Evolutionary conservation across 2,113 vertebrate genomes (phyloP).

Genomic region (Dicaeum eximium): DNA sequence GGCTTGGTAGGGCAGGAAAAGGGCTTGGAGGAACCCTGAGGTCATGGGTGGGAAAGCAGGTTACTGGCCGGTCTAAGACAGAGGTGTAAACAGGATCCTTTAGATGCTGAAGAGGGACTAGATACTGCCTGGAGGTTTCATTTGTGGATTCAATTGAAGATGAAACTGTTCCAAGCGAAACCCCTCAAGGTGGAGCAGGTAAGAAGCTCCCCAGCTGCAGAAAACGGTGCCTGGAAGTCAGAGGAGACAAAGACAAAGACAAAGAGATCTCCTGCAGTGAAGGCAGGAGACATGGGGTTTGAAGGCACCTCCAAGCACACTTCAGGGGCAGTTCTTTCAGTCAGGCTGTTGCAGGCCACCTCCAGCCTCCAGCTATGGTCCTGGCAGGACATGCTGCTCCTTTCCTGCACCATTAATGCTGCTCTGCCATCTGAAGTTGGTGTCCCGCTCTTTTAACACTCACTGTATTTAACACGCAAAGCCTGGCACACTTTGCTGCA

Average conservation of each 20-base stretch:
- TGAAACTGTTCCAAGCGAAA: neutral
- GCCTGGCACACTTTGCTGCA: neutral
- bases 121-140: neutral
- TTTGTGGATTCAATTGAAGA: neutral
- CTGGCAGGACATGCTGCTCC: neutral
- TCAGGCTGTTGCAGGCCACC: neutral
- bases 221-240: neutral
- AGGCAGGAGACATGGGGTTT: neutral
- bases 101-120: neutral
- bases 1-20: accelerated
- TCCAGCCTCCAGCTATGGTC: accelerated
- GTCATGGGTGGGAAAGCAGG: neutral
- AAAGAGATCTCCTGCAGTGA: neutral
- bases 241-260: neutral
- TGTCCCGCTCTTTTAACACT: neutral
- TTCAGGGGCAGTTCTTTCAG: neutral
- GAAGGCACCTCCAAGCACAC: neutral
- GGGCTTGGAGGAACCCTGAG: neutral
- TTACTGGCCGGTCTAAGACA: neutral
- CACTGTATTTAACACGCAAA: neutral
- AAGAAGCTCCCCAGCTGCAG: neutral
- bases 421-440: neutral
- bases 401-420: accelerated
- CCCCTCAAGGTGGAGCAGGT: neutral
- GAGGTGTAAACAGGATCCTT: neutral